A percentile compares a stretch with the other conserved stretches of the same genome.
These are phyloP conservation scores for Silurus lanzhouensis DNA, from an alignment of 2,797 vertebrate species.

Conservation along the genomic window DNA sequence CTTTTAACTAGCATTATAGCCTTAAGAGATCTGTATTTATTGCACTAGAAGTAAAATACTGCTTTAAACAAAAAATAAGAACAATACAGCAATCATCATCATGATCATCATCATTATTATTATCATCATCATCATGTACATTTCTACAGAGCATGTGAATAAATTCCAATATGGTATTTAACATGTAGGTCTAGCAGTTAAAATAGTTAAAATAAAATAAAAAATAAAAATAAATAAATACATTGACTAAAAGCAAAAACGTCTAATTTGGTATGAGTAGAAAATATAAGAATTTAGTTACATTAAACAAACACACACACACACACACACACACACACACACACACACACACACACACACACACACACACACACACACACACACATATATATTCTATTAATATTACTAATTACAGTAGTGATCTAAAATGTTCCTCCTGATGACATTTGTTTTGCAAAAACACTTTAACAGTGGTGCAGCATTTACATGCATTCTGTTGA, in stretches of 20 bases:
- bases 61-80: neutral
- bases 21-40: neutral
- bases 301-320: too few species aligned
- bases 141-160: neutral
- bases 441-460: conserved; percentile 6
- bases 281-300: neutral
- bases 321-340: too few species aligned
- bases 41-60: neutral
- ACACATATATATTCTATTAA: neutral
- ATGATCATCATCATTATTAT: too few species aligned
- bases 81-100: neutral
- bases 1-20: neutral
- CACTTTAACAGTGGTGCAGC: conserved; percentile 27
- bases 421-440: neutral
- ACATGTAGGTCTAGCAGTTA: neutral
- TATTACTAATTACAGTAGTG: neutral
- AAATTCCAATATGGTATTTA: neutral
- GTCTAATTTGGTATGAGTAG: neutral
- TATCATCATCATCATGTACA: neutral
- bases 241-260: neutral
- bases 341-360: too few species aligned
- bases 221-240: too few species aligned
- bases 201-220: neutral
- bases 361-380: neutral
- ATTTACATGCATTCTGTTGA: conserved; percentile 34